These are phyloP conservation scores for Tyrannus savana DNA, from an alignment of 2,113 vertebrate species.

Conservation along the genomic window DNA sequence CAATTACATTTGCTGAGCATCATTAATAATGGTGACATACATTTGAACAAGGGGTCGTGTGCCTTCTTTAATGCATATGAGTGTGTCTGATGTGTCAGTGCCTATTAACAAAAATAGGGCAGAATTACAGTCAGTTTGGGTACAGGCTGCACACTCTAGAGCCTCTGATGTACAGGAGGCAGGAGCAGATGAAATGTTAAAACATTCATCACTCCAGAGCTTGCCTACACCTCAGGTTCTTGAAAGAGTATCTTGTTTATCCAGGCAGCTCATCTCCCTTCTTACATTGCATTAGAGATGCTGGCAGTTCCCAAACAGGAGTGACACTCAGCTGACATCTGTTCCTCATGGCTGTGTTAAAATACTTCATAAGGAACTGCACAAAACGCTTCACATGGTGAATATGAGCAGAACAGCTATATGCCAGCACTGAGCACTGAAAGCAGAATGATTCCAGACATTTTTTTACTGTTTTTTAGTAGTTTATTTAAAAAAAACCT, in stretches of 20 bases:
- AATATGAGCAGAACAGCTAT: not conserved
- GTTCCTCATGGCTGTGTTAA: not conserved
- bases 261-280: conserved; percentile 9
- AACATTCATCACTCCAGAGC: conserved; percentile 27
- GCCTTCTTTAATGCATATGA: not conserved
- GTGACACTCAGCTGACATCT: not conserved
- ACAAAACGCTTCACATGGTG: not conserved
- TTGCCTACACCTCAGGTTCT: conserved; percentile 17
- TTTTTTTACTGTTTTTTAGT: not conserved
- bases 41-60: not conserved
- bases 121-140: not conserved
- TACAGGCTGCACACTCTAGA: not conserved
- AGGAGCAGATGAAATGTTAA: conserved; percentile 30
- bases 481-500: not conserved
- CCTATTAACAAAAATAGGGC: not conserved
- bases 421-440: not conserved
- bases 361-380: not conserved
- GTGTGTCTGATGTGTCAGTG: not conserved
- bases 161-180: not conserved
- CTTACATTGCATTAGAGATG: not conserved
- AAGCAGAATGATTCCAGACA: not conserved
- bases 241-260: conserved; percentile 34
- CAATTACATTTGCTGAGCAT: not conserved
- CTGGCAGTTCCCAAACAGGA: not conserved
- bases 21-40: not conserved